phyloP scores from a whole-genome alignment of 2,797 vertebrate species.

The Acrossocheilus wenchowensis region DNA sequence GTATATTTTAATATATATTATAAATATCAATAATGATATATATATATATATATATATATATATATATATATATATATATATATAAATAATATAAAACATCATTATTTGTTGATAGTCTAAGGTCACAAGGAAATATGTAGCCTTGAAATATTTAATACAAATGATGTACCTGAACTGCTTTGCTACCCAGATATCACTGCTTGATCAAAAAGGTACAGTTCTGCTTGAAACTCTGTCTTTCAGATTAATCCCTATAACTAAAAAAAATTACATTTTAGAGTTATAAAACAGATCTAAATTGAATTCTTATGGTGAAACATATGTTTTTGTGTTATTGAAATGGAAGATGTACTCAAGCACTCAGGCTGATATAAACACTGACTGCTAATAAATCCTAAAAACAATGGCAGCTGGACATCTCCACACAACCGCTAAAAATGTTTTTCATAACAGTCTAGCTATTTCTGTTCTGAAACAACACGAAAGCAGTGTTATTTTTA shows the following conservation, averaged over 20 bases:
- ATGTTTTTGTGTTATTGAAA: neutral
- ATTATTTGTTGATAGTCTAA: neutral
- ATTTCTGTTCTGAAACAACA: slow-evolving; percentile 18
- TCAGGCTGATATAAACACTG: neutral
- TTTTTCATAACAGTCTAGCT: neutral
- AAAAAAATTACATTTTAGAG: neutral
- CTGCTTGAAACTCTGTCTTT: neutral
- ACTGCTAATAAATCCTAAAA: neutral
- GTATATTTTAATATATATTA: neutral
- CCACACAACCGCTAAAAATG: neutral
- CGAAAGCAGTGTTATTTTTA: slow-evolving; percentile 14
- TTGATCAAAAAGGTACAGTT: neutral
- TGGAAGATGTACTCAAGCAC: neutral
- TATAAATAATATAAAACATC: neutral
- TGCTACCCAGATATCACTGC: neutral
- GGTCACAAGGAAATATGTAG: neutral
- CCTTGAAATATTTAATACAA: neutral
- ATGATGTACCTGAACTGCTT: neutral
- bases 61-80: neutral
- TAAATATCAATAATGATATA: no score
- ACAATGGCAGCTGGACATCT: neutral
- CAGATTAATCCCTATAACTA: neutral
- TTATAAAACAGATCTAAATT: neutral
- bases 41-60: neutral
- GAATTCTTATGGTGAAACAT: neutral